Percentiles rank a stretch among this genome's conserved stretches.
Evolutionary conservation across 2,113 vertebrate species (phyloP).

Genomic region (Halcyon senegalensis): DNA sequence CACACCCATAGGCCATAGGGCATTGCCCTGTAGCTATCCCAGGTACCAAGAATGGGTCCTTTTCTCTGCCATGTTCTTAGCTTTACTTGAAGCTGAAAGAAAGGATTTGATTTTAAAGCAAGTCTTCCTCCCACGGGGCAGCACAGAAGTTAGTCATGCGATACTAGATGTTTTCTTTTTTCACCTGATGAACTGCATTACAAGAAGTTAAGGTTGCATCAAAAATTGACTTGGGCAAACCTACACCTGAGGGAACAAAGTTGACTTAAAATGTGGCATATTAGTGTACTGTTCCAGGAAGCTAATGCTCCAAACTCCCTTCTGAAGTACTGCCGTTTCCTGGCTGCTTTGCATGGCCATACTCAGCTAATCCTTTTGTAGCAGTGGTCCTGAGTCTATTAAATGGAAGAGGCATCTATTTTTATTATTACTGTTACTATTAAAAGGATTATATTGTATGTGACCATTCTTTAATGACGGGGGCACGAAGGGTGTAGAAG

Average conservation of each 20-base stretch:
- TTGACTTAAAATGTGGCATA: neutral
- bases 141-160: neutral
- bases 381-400: neutral
- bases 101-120: neutral
- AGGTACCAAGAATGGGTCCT: neutral
- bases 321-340: neutral
- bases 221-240: neutral
- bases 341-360: neutral
- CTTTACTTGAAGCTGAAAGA: neutral
- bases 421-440: neutral
- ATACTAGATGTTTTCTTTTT: neutral
- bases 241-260: neutral
- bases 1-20: neutral
- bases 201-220: neutral
- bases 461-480: neutral
- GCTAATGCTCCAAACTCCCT: neutral
- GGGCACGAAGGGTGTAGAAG: neutral
- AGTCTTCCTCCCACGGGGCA: neutral
- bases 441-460: neutral
- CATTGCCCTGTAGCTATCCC: neutral
- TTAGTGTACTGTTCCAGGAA: neutral
- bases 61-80: neutral
- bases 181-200: neutral
- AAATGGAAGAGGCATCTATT: neutral
- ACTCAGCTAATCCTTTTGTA: neutral